Conservation (phyloP, 2,113 vertebrate species). For the Neodontobutis hainanensis region DNA sequence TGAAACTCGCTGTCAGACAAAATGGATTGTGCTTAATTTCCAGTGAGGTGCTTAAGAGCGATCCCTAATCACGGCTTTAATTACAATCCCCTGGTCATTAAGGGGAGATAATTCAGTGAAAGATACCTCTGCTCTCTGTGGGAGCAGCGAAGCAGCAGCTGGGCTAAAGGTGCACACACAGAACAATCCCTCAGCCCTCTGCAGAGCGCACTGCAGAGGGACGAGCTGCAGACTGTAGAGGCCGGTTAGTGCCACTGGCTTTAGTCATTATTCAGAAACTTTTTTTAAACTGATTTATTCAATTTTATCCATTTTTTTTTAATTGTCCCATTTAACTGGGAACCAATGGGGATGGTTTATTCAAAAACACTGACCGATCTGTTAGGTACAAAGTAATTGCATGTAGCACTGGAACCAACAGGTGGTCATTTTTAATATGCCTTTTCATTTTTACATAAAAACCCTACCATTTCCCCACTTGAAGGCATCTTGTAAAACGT, state of each 20-base stretch:
- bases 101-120: conserved; percentile 79
- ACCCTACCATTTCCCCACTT: too few relatives aligned
- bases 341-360: too few relatives aligned
- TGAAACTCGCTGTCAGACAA: conserved; percentile 69
- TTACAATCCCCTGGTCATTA: conserved; percentile 82
- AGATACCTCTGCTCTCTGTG: conserved; percentile 71
- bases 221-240: conserved; percentile 9
- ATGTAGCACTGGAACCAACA: too few relatives aligned
- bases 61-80: conserved; percentile 83
- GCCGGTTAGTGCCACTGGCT: conserved; percentile 1
- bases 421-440: too few relatives aligned
- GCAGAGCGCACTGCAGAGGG: conserved; percentile 31
- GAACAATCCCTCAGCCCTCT: conserved; percentile 25
- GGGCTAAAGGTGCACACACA: conserved; percentile 33
- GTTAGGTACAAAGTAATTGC: too few relatives aligned
- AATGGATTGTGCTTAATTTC: conserved; percentile 82
- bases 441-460: too few relatives aligned
- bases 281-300: too few relatives aligned
- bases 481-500: too few relatives aligned
- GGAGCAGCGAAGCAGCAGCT: conserved; percentile 54
- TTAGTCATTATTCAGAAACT: not conserved
- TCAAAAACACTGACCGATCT: too few relatives aligned
- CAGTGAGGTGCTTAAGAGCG: conserved; percentile 82
- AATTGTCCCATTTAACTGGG: too few relatives aligned
- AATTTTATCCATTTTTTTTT: too few relatives aligned